phyloP scores from a whole-genome alignment of 2,888 invertebrate species.

The Eilema depressum region DNA sequence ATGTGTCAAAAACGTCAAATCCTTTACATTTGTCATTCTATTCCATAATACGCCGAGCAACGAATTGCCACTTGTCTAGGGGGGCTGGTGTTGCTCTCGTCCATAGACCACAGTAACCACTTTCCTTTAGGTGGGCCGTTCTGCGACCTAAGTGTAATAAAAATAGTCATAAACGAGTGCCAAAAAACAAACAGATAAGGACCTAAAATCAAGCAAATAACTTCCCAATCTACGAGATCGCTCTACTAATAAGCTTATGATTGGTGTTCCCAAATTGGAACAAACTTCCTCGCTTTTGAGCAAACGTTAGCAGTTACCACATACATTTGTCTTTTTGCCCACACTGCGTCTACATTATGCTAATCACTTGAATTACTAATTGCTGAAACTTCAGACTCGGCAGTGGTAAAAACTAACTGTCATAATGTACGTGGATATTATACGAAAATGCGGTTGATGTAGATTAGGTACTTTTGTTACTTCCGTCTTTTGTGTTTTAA shows the following conservation, averaged over 20 bases:
- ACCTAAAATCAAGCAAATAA: neutral
- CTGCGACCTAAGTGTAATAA: too few species aligned
- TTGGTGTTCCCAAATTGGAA: slow-evolving; percentile 24
- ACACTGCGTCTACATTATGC: slow-evolving; percentile 46
- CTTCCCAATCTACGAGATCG: neutral
- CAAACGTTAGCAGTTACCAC: slow-evolving; percentile 42
- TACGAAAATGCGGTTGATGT: slow-evolving; percentile 11
- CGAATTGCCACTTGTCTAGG: too few species aligned
- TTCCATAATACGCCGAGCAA: too few species aligned
- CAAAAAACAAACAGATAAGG: neutral
- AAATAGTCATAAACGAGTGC: neutral
- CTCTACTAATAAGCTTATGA: slow-evolving; percentile 19
- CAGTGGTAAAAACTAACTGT: slow-evolving; percentile 44
- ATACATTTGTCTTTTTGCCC: slow-evolving; percentile 50
- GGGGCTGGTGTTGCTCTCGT: too few species aligned
- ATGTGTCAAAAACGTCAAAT: too few species aligned
- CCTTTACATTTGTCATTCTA: too few species aligned
- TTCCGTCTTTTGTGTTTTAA: neutral
- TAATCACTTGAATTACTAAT: slow-evolving; percentile 52
- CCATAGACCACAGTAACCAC: too few species aligned
- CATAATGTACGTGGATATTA: slow-evolving; percentile 19
- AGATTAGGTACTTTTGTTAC: neutral
- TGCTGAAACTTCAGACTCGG: slow-evolving; percentile 37
- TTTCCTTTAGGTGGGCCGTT: too few species aligned
- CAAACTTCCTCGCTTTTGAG: slow-evolving; percentile 33